Evolutionary conservation across 2,797 vertebrate species (phyloP).

Genomic region (Echiichthys vipera): DNA sequence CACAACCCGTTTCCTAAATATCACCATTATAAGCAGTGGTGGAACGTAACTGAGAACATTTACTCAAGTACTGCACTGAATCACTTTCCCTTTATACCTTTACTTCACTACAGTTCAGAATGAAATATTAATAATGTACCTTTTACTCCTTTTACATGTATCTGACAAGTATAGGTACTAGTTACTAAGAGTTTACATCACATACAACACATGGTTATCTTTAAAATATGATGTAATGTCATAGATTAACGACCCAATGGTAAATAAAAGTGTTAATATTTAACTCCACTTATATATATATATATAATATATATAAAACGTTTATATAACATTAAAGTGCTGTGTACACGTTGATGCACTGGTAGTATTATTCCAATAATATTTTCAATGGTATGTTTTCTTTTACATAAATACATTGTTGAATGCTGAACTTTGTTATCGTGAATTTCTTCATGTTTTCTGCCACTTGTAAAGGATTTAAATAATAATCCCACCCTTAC

Average conservation of each 20-base stretch:
- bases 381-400: too few relatives aligned
- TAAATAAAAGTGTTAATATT: background rate
- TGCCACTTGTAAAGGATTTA: too few relatives aligned
- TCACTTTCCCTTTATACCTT: background rate
- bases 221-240: background rate
- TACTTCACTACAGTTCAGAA: background rate
- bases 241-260: too few relatives aligned
- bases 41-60: background rate
- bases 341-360: too few relatives aligned
- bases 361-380: too few relatives aligned
- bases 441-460: too few relatives aligned
- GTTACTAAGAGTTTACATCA: background rate
- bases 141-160: background rate
- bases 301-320: too few relatives aligned
- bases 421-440: too few relatives aligned
- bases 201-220: background rate
- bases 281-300: too few relatives aligned
- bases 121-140: background rate
- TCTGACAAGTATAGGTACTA: background rate
- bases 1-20: background rate
- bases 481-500: background rate
- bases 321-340: too few relatives aligned
- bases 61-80: background rate
- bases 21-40: background rate
- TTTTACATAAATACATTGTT: too few relatives aligned